These are phyloP conservation scores for Megaceryle maxima DNA, from an alignment of 2,113 vertebrate genomes.

Conservation along the genomic window DNA sequence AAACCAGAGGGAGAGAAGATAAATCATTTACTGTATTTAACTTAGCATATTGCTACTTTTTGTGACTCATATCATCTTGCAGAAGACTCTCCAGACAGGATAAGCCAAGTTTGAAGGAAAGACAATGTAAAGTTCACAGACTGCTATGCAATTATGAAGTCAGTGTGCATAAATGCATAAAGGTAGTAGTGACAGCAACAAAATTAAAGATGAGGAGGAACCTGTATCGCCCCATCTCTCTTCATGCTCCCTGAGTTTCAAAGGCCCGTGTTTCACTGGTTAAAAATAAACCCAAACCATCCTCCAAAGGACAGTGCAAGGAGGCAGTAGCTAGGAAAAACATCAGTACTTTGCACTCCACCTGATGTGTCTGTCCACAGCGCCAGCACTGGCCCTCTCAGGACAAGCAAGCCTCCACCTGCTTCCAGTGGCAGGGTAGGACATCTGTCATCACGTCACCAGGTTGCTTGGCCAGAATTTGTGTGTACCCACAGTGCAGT, in stretches of 20 bases:
- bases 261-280: background rate
- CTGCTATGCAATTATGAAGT: background rate
- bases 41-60: constrained; percentile 58
- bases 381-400: rapidly evolving
- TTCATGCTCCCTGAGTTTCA: background rate
- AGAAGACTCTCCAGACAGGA: constrained; percentile 15
- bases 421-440: background rate
- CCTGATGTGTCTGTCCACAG: background rate
- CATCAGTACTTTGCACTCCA: background rate
- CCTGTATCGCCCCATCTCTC: background rate
- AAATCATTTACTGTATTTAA: constrained; percentile 70
- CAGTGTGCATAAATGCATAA: background rate
- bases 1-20: constrained; percentile 61
- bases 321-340: background rate
- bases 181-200: background rate
- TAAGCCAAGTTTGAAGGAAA: constrained; percentile 23
- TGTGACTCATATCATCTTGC: constrained; percentile 51
- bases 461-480: background rate
- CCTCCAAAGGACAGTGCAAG: background rate
- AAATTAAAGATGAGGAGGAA: background rate
- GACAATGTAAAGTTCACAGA: background rate
- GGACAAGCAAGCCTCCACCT: background rate
- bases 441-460: background rate
- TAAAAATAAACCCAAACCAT: background rate
- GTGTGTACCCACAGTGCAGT: background rate